phyloP scores from a whole-genome alignment of 2,888 invertebrate species.

The Serripes groenlandicus region DNA sequence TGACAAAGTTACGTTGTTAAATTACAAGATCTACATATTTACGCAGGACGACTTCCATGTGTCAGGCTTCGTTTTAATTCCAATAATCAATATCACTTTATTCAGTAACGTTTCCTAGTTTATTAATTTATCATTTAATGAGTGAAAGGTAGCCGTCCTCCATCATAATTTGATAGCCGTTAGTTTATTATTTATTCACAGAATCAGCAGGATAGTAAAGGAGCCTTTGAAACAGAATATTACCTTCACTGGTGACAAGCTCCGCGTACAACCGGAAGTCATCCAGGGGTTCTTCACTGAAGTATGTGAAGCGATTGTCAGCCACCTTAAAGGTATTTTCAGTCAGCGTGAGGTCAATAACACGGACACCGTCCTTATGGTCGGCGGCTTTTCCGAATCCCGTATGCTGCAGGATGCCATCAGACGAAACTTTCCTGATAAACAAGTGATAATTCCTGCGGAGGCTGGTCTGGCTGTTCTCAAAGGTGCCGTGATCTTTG shows the following conservation, averaged over 20 bases:
- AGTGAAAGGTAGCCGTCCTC: too few species aligned
- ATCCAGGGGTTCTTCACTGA: slow-evolving; percentile 44
- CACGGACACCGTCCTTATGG: slow-evolving; percentile 56
- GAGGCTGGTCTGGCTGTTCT: slow-evolving; percentile 1
- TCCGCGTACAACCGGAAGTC: slow-evolving; percentile 40
- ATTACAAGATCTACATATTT: too few species aligned
- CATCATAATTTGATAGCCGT: too few species aligned
- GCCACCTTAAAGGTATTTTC: slow-evolving; percentile 47
- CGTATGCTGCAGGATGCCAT: slow-evolving; percentile 47
- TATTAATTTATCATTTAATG: too few species aligned
- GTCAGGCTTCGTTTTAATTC: too few species aligned
- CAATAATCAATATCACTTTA: too few species aligned
- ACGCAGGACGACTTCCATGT: too few species aligned
- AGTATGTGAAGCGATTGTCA: slow-evolving; percentile 39
- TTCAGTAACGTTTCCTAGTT: too few species aligned
- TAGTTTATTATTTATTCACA: background rate
- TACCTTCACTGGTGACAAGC: slow-evolving; percentile 54
- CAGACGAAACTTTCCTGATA: slow-evolving; percentile 31
- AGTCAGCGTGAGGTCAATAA: slow-evolving; percentile 28
- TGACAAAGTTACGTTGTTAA: too few species aligned
- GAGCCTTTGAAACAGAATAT: slow-evolving; percentile 9
- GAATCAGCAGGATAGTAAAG: background rate
- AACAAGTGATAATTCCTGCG: slow-evolving; percentile 44
- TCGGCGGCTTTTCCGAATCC: slow-evolving; percentile 61
- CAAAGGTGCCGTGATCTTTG: slow-evolving; percentile 9